Percentiles rank a stretch among this genome's conserved stretches.
These are phyloP conservation scores for Acronicta leporina DNA, from an alignment of 2,888 invertebrate species.

Conservation along the genomic window DNA sequence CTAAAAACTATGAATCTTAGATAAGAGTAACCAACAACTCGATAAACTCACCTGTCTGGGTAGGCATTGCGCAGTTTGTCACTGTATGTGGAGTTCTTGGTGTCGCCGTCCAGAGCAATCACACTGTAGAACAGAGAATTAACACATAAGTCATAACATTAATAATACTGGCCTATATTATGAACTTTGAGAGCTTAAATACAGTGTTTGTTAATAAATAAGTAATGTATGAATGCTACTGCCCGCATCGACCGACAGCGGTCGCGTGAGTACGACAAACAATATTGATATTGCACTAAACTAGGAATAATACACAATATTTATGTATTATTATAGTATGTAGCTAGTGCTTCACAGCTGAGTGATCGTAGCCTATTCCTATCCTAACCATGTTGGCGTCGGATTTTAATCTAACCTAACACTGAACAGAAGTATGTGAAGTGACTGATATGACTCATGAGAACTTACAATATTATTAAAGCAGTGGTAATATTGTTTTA, in stretches of 20 bases:
- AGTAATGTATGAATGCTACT: slow-evolving; percentile 63
- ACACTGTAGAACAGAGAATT: slow-evolving; percentile 89
- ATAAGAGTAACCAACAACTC: too few species aligned
- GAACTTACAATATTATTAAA: too few species aligned
- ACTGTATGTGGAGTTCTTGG: slow-evolving; percentile 99
- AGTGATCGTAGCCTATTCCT: too few species aligned
- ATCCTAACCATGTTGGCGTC: too few species aligned
- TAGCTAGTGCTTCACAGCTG: slow-evolving; percentile 11
- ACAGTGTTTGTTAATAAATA: background rate
- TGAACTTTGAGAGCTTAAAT: too few species aligned
- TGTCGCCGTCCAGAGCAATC: slow-evolving; percentile 98
- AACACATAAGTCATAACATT: background rate
- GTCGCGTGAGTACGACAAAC: slow-evolving; percentile 67
- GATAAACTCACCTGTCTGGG: slow-evolving; percentile 88
- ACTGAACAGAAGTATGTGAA: too few species aligned
- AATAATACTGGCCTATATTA: too few species aligned
- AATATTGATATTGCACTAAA: slow-evolving; percentile 12
- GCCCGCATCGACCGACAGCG: slow-evolving; percentile 64
- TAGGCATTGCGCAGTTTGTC: slow-evolving; percentile 95
- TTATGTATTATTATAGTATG: background rate
- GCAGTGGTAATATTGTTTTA: too few species aligned
- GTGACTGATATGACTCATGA: too few species aligned
- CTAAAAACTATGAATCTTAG: too few species aligned
- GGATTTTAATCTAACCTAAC: too few species aligned
- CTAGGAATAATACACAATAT: slow-evolving; percentile 1